Evolutionary conservation across 2,888 invertebrate species (phyloP).

Genomic region (Cryptus armator): DNA sequence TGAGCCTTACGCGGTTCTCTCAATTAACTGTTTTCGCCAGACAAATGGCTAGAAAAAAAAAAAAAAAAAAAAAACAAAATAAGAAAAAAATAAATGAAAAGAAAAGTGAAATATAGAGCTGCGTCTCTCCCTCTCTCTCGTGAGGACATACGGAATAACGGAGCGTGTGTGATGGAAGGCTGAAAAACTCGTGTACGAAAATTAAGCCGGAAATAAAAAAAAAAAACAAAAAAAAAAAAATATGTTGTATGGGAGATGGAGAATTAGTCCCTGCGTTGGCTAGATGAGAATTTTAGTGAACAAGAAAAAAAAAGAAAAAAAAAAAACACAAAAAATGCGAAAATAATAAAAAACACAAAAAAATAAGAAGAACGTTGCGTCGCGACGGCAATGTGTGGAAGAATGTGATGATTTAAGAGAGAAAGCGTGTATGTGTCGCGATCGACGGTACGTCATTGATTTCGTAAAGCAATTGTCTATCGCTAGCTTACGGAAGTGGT

Average conservation of each 20-base stretch:
- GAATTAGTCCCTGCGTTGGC: slow-evolving; percentile 62
- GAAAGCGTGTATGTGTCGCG: slow-evolving; percentile 64
- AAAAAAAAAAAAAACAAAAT: slow-evolving; percentile 5
- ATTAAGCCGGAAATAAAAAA: slow-evolving; percentile 54
- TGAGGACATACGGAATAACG: slow-evolving; percentile 51
- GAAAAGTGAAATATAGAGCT: slow-evolving; percentile 45
- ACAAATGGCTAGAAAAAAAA: slow-evolving; percentile 28
- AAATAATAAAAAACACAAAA: slow-evolving; percentile 24
- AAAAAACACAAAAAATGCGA: slow-evolving; percentile 7
- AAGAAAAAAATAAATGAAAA: slow-evolving; percentile 34
- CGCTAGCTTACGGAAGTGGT: slow-evolving; percentile 73
- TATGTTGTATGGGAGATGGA: slow-evolving; percentile 59
- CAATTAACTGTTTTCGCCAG: slow-evolving; percentile 31
- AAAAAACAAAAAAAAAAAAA: background rate
- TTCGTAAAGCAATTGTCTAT: slow-evolving; percentile 70
- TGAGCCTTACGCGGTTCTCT: slow-evolving; percentile 66
- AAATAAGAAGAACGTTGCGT: slow-evolving; percentile 50
- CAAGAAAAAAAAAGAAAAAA: slow-evolving; percentile 6
- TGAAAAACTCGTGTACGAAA: slow-evolving; percentile 52
- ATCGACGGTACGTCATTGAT: slow-evolving; percentile 69
- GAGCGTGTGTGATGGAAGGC: slow-evolving; percentile 55
- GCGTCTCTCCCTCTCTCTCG: slow-evolving; percentile 50
- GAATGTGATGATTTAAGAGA: slow-evolving; percentile 57
- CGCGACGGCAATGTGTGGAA: slow-evolving; percentile 56
- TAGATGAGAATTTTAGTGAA: slow-evolving; percentile 64